Base-by-base conservation (phyloP, 1,140 invertebrate species). In the Holotrichia oblita region DNA sequence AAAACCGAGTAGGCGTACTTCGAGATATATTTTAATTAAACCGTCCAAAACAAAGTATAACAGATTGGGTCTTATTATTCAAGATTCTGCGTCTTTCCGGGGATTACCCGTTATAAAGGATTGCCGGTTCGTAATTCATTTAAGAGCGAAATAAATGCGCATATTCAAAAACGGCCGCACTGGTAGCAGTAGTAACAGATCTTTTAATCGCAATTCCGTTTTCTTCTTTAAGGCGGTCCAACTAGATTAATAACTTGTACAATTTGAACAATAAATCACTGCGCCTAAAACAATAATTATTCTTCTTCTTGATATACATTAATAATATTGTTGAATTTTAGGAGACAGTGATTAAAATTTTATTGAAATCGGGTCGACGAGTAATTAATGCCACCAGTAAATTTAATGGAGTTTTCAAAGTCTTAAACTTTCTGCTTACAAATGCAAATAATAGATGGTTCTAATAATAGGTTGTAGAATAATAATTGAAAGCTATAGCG, bases 11-110 rank as follows among this genome's bases (percentile, higher is more conserved):
- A 48, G 44, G 44, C 44, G 44, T 48, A 12, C n/a, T 48, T 48
- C 44, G 44, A 48, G 44, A 48, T 48, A 48, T 48, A 48, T 48
- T 48, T 48, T 48, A 48, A 48, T 48, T 48, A 48, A 48, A 48
- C 44, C 44, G 44, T 48, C 44, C 44, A 48, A 12, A 48, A 48
- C 44, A 48, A 48, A 48, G 44, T 48, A 48, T 48, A 48, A 48
- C 44, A 48, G 44, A 48, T 48, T 48, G 44, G 44, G 44, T 48
- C 44, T 48, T 48, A 48, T 48, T 48, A 48, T 48, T 48, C 44
- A 48, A 48, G 44, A 48, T 48, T n/a, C 44, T 48, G 44, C 44
- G 44, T n/a, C 44, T 48, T 48, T 48, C 44, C 44, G 44, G 44
- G 44, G 44, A 48, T 48, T 48, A 48, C 44, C 44, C 44, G 44